Evolutionary conservation across 23 tunicate species (phyloP), one percentile per base, ranked within the genome.

Genomic region (Trididemnum nubilum): DNA sequence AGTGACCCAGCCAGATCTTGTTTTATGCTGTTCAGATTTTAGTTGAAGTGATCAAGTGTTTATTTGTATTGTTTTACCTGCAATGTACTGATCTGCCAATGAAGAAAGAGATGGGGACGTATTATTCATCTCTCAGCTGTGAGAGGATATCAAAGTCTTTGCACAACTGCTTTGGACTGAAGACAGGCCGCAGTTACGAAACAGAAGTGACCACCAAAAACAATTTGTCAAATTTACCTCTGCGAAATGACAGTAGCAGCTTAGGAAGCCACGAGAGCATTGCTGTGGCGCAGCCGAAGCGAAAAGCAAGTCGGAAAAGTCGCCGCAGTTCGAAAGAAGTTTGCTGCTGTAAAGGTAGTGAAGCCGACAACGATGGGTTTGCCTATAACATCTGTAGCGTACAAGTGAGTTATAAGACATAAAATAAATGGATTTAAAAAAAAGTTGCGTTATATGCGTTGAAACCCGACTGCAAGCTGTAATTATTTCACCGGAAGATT

Each of bases 61-160:
- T 44, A 44, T 44, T 44, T 44, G 15, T 15, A 7, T n/a, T n/a
- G n/a, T 44, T 44, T 44, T 44, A 44, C 54, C 15, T 44, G n/a
- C n/a, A 44, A 44, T 44, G 54, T 44, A 15, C 15, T 39, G 7
- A 3, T 54, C 27, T 80, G 36, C 84, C 54, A 36, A 64, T 85
- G 83, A 79, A 37, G 84, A 72, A 66, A 21, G 71, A 77, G 44
- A 85, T 85, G 90, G 90, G 90, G 24, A 65, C 40, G 38, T 57
- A 67, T 33, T 84, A 85, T 34, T 85, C 90, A 0, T 76, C 90
- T 22, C 22, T 85, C 22, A 78, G 60, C 52, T 85, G 90, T 58
- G 90, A 69, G 40, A 71, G 77, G 25, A 1, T 85, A 4, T 34
- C 67, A 0, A 65, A 24, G 26, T 35, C 67, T 22, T 27, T 85